phyloP scores from a whole-genome alignment of 23 tunicate genomes.

The Aplidium turbinatum region DNA sequence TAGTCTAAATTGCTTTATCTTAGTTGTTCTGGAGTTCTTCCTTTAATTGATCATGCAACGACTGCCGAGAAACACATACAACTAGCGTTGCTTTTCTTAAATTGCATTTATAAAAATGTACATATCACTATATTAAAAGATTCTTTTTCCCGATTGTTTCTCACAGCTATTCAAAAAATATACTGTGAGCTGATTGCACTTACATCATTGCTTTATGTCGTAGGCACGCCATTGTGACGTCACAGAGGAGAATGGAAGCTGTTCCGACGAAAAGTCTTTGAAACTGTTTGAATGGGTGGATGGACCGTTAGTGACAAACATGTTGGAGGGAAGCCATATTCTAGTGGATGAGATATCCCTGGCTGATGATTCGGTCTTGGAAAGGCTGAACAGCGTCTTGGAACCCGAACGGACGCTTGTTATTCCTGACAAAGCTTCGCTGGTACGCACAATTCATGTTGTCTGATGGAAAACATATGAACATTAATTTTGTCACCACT shows the following conservation, averaged over 20 bases:
- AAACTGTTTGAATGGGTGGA: slow-evolving; percentile 93
- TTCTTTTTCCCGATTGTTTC: too few species aligned
- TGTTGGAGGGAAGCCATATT: slow-evolving; percentile 56
- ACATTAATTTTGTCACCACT: neutral
- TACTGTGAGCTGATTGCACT: too few species aligned
- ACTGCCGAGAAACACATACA: too few species aligned
- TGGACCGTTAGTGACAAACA: slow-evolving; percentile 84
- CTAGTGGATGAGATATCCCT: slow-evolving; percentile 94
- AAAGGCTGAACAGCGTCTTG: slow-evolving; percentile 86
- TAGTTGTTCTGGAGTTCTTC: too few species aligned
- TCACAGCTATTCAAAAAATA: too few species aligned
- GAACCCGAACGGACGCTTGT: slow-evolving; percentile 87
- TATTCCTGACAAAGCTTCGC: slow-evolving; percentile 67
- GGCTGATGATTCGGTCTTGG: slow-evolving; percentile 97
- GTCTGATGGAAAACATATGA: neutral
- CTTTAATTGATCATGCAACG: too few species aligned
- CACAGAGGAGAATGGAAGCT: neutral
- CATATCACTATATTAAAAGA: too few species aligned
- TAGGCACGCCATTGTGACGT: slow-evolving; percentile 23
- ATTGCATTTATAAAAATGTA: too few species aligned
- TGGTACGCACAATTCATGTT: slow-evolving; percentile 33
- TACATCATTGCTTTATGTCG: neutral
- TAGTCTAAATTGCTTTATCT: too few species aligned
- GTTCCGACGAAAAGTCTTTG: neutral
- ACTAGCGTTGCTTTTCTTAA: too few species aligned